Base-by-base conservation (phyloP, 2,888 invertebrate genomes). In the Callyntrura guangdongensis region DNA sequence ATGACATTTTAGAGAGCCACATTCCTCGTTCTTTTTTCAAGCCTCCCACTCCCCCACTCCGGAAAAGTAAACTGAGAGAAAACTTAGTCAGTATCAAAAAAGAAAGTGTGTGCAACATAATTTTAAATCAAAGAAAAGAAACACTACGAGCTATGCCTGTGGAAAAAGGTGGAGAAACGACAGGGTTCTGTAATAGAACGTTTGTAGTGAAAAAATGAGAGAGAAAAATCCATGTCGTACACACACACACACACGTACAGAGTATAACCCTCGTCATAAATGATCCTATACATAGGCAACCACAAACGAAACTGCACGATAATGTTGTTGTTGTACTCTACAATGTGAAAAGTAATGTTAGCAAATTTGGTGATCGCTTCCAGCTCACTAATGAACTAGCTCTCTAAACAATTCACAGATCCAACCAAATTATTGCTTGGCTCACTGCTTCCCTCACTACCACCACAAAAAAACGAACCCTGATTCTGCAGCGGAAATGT, bases 371-470 rank as follows among this genome's bases (percentile, higher is more conserved):
- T 79, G 47, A 86, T 86, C 74, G 61, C 86, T 86, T n/a, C 47
- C 61, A 86, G 77, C 77, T 81, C 20, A 36, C 25, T 36, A n/a
- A 8, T 81, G n/a, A 64, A 82, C 61, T 56, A 22, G 86, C 53
- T 5, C 11, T 49, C 86, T 79, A 86, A 86, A 86, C 86, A 86
- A 74, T 86, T 86, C 74, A 45, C 25, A 25, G 67, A 27, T 86
- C 59, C 82, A 9, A 61, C 61, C 49, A 20, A 86, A 67, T 79
- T 79, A 86, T 86, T 86, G 74, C 61, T 12, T 45, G 47, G 61
- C 61, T 67, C 56, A 86, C 49, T 27, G 47, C 25, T 81, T 27
- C 69, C 45, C 56, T 17, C 74, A n/a, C 69, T 25, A 9, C 25
- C 6, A 59, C 53, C 79, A 67, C 25, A 22, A 8, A 74, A 45